These are phyloP conservation scores for Thamnophis sirtalis DNA, from an alignment of 2,113 vertebrate species.

Conservation along the genomic window DNA sequence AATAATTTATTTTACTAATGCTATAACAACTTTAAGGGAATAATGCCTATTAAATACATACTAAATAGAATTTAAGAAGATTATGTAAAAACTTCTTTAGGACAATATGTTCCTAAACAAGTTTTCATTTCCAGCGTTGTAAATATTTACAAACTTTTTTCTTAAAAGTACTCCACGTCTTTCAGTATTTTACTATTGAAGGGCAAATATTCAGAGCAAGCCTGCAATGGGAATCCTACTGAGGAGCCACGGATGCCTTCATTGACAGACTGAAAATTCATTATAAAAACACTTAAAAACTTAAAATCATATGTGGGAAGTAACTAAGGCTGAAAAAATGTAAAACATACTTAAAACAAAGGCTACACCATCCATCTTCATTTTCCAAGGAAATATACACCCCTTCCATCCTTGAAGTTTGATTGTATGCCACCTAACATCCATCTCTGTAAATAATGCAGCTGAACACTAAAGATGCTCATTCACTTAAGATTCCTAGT, in stretches of 20 bases:
- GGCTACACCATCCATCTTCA: neutral
- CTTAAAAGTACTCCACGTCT: neutral
- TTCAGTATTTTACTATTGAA: neutral
- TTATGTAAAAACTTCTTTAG: neutral
- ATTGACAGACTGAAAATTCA: neutral
- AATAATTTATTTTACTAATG: neutral
- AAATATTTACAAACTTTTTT: neutral
- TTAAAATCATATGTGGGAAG: neutral
- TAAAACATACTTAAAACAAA: neutral
- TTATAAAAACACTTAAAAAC: neutral
- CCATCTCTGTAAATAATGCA: neutral
- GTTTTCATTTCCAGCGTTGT: neutral
- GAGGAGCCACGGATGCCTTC: neutral
- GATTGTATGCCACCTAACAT: neutral
- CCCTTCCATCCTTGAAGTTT: neutral
- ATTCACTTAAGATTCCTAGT: neutral
- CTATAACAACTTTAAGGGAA: neutral
- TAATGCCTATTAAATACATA: neutral
- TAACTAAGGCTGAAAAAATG: neutral
- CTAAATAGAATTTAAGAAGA: neutral
- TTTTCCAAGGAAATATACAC: neutral
- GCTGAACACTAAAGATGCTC: neutral
- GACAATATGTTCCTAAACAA: neutral
- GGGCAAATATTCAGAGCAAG: neutral
- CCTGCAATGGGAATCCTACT: neutral